Percentiles rank a stretch among this genome's conserved stretches.
Conservation (phyloP, 2,888 invertebrate genomes). For the Lycaena phlaeas region DNA sequence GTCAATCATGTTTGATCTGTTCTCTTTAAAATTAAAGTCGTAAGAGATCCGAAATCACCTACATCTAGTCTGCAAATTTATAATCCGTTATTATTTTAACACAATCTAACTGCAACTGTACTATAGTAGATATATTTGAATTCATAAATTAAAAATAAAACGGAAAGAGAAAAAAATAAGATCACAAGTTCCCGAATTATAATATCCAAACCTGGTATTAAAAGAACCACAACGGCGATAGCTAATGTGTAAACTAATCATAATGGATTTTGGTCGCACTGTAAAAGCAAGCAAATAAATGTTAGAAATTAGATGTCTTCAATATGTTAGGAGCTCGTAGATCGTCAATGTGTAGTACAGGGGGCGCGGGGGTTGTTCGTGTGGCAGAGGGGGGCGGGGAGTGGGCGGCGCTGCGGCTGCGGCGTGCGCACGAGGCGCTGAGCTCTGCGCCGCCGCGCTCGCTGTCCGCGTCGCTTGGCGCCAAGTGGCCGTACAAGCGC, state of each 20-base stretch:
- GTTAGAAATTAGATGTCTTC: no score
- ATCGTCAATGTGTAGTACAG: constrained; percentile 11
- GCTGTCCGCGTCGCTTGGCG: constrained; percentile 88
- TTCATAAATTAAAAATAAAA: no score
- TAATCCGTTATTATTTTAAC: not conserved
- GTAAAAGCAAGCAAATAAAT: no score
- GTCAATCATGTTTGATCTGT: not conserved
- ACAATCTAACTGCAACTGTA: no score
- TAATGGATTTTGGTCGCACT: no score
- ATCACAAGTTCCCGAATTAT: no score
- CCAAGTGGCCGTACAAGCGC: constrained; percentile 95
- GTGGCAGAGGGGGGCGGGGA: constrained; percentile 92
- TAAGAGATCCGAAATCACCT: no score
- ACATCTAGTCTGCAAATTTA: no score
- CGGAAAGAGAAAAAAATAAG: no score
- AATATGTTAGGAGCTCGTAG: no score
- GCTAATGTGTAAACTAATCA: no score
- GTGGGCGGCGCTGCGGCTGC: constrained; percentile 86
- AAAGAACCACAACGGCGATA: not conserved
- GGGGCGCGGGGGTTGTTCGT: constrained; percentile 38
- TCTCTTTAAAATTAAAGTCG: not conserved
- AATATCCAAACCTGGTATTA: no score
- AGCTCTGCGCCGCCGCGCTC: constrained; percentile 76
- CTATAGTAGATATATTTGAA: not conserved
- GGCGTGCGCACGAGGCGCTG: constrained; percentile 88